These are phyloP conservation scores for Dicycla oo DNA, from an alignment of 2,888 invertebrate genomes.

Conservation along the genomic window DNA sequence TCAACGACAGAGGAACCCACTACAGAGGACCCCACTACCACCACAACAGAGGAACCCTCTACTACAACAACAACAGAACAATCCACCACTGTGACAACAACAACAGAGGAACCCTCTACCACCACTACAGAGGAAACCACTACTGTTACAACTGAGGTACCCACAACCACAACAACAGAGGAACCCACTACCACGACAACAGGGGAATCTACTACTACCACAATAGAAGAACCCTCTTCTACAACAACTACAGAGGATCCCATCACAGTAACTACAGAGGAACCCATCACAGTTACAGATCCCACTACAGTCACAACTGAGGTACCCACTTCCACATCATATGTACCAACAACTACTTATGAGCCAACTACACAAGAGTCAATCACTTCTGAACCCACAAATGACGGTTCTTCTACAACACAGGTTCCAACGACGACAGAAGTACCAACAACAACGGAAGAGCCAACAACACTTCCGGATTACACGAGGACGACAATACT, in stretches of 20 bases:
- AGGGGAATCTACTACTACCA: background rate
- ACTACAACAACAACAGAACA: slow-evolving; percentile 9
- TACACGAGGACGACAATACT: slow-evolving; percentile 23
- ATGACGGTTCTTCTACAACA: slow-evolving; percentile 17
- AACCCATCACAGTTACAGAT: background rate
- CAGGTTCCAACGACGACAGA: slow-evolving; percentile 27
- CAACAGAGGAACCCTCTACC: slow-evolving; percentile 4
- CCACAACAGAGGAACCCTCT: background rate
- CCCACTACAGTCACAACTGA: background rate
- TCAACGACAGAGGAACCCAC: background rate
- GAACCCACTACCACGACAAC: background rate
- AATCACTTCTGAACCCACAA: background rate
- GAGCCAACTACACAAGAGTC: background rate
- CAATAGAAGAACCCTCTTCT: background rate
- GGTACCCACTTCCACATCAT: slow-evolving; percentile 6
- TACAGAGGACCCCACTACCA: background rate
- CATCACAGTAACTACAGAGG: background rate
- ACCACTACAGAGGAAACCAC: slow-evolving; percentile 6
- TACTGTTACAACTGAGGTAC: background rate
- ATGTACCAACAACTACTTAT: background rate
- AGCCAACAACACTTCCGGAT: slow-evolving; percentile 8
- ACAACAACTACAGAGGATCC: background rate
- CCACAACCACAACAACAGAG: background rate
- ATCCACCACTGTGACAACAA: slow-evolving; percentile 13
- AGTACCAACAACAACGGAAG: background rate